Evolutionary conservation across 2,113 vertebrate genomes (phyloP), one percentile per base, ranked within the genome.

Genomic region (Potamarius usumacintae): DNA sequence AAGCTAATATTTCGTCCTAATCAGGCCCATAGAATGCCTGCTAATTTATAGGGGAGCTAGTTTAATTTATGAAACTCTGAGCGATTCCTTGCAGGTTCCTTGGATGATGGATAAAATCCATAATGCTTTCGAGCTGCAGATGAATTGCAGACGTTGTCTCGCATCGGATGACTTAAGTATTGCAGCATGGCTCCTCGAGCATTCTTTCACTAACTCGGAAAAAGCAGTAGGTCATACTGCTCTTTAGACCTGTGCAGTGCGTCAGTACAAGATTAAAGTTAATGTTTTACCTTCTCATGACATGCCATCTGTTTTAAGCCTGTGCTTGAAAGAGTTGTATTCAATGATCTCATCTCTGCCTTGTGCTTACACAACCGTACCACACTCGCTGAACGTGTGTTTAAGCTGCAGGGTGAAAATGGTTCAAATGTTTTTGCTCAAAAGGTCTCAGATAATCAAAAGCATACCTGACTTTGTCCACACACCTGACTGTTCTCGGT

Each of bases 221-320:
- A 67, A 67, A 67, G 22, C 71, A 42, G 58, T 58, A 83, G 10
- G 48, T 77, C 55, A 67, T 52, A 57, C 80, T 60, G 83, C n/a
- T 86, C 86, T 88, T 89, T 88, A 80, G 88, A 83, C 88, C 76
- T 53, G 25, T 58, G 63, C 88, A 69, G 72, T 50, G 85, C 60
- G 30, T 81, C 86, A 50, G 84, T 74, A 7, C 11, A 60, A n/a
- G 85, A 76, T 84, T 84, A 83, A 85, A 88, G 90, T 90, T 77
- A 89, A 90, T 90, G 60, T 86, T 90, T 89, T 79, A 90, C 88
- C 52, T 84, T 88, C 88, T 78, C 58, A 74, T 71, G 72, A 83
- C 86, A 60, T 87, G 65, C 83, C 83, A 81, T 90, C 65, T 90
- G 88, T 82, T 80, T 72, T 62, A 30, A 84, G 89, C 71, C 82